Evolutionary conservation across 2,888 invertebrate genomes (phyloP).

Genomic region (Agrenia bidenticulata): DNA sequence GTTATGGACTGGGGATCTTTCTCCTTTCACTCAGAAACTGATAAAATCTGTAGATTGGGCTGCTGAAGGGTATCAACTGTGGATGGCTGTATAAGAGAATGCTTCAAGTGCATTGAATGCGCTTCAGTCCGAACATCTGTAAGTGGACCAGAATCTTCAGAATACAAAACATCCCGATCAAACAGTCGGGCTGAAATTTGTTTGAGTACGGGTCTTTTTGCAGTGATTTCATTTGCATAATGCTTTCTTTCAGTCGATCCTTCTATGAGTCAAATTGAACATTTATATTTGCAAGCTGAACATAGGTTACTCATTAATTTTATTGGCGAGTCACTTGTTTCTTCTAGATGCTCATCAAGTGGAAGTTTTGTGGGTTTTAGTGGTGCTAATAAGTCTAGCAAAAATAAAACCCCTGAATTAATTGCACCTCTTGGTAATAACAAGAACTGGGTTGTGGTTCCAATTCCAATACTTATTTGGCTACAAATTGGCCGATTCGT

Average conservation of each 20-base stretch:
- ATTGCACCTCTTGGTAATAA: constrained; percentile 58
- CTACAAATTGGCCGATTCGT: constrained; percentile 95
- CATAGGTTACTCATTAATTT: constrained; percentile 89
- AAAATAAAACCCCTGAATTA: constrained; percentile 36
- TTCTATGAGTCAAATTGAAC: constrained; percentile 91
- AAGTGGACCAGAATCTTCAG: background rate
- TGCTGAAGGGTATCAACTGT: constrained; percentile 92
- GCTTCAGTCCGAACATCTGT: background rate
- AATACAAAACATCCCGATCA: constrained; percentile 27
- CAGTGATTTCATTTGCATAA: constrained; percentile 70
- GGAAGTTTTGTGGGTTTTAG: constrained; percentile 16
- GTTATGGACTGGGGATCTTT: constrained; percentile 54
- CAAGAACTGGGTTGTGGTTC: constrained; percentile 90
- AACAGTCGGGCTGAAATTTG: constrained; percentile 40
- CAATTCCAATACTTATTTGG: constrained; percentile 88
- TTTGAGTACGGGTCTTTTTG: constrained; percentile 52
- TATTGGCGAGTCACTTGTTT: constrained; percentile 60
- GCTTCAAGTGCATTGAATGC: background rate
- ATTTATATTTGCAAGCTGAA: constrained; percentile 91
- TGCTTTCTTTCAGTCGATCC: constrained; percentile 92
- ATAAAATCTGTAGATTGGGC: constrained; percentile 76
- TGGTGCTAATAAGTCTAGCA: constrained; percentile 25
- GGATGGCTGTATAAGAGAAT: constrained; percentile 71
- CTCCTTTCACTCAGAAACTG: constrained; percentile 51
- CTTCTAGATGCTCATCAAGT: constrained; percentile 30